Percentiles rank a stretch among this genome's conserved stretches.
These are phyloP conservation scores for Ptilonorhynchus violaceus DNA, from an alignment of 2,113 vertebrate genomes.

Conservation along the genomic window DNA sequence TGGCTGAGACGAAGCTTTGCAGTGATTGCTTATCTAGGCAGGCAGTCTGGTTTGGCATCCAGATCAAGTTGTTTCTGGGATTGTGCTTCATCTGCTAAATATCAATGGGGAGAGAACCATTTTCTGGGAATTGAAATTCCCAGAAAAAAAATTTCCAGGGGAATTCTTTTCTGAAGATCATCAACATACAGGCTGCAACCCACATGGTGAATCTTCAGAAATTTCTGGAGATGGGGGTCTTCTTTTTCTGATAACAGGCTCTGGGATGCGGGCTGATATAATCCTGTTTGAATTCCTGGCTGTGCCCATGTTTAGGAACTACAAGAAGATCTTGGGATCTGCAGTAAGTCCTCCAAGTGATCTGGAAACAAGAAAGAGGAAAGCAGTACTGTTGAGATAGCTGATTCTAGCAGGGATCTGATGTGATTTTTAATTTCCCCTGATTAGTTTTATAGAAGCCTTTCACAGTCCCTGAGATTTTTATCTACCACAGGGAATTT, in stretches of 20 bases:
- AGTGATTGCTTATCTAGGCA: background rate
- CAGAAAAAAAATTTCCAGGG: background rate
- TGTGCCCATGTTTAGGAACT: background rate
- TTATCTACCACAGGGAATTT: background rate
- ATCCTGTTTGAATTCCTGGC: background rate
- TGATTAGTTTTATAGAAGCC: background rate
- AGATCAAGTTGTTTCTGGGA: background rate
- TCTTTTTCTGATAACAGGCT: background rate
- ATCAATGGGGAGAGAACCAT: background rate
- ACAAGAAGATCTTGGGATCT: background rate
- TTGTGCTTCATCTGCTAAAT: background rate
- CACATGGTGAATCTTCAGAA: background rate
- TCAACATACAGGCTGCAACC: background rate
- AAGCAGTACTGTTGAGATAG: background rate
- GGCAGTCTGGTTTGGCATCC: background rate
- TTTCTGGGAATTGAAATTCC: background rate
- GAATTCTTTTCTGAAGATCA: background rate
- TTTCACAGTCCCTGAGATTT: background rate
- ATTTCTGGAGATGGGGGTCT: background rate
- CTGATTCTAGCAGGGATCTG: background rate
- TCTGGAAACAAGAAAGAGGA: background rate
- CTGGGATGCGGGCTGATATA: background rate
- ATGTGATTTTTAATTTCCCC: background rate
- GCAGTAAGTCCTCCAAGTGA: background rate
- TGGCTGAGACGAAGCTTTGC: background rate